Base-by-base conservation (phyloP, 2,888 invertebrate species). In the Caenorhabditis sp. region DNA sequence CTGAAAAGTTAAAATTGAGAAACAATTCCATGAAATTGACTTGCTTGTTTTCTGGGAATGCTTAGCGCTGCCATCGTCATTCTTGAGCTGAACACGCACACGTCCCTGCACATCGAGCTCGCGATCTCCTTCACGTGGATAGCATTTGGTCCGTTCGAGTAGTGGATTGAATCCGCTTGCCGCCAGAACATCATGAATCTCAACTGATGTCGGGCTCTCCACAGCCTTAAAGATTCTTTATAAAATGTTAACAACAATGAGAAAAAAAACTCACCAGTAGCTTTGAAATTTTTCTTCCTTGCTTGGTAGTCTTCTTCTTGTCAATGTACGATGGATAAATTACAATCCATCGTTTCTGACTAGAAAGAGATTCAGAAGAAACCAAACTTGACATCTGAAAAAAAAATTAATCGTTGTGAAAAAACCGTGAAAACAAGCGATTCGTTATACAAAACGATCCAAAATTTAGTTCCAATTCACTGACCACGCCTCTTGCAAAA, bases 321-420 rank as follows among this genome's bases (percentile, higher is more conserved):
- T 99, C 98, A 62, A 99, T 94, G 90, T 98, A 99, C 0, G 96
- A 95, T 71, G 99, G 99, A 92, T 99, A 99, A 82, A 99, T 95
- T 92, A 97, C 97, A 74, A 98, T 94, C 98, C 98, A 99, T 72
- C 93, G 80, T 50, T 82, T 82, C 44, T 70, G 83, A 24, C 80
- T 83, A 1, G 86, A 87, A 32, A 80, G 78, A 3, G 86, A 71
- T 44, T 80, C 72, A 8, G 62, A 37, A 26, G 69, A 47, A 6
- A 72, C 65, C 6, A 37, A 50, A 53, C 50, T 74, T 1, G 56
- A 20, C 80, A 76, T 81, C 76, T 76, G 71, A 51, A 81, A 81
- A 37, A 40, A 56, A 56, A 67, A 61, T 24, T 47, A 28, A 11
- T 6, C 32, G 32, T 32, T 32, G 37, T n/a, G n/a, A 35, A 44